Evolutionary conservation across 2,113 vertebrate genomes (phyloP), one percentile per base, ranked within the genome.

Genomic region (Passer domesticus): DNA sequence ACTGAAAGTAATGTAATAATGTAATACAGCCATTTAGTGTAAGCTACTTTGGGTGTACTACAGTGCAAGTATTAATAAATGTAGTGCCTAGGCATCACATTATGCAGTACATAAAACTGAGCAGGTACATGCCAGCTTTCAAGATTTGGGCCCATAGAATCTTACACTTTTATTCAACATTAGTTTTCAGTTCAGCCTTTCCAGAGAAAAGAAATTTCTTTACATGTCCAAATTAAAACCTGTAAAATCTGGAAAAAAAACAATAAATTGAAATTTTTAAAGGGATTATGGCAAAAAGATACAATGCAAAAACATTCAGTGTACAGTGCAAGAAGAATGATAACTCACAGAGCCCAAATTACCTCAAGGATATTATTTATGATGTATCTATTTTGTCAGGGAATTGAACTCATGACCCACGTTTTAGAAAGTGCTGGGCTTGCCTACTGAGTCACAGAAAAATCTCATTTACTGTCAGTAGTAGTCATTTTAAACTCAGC

Each of bases 341-440:
- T n/a, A 84, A 55, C 19, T 64, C 60, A 80, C 33, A 79, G 63
- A 86, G 35, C 22, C 88, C 46, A 83, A 46, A 94, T 73, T 89
- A 69, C 37, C 58, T 94, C n/a, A 83, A 69, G 82, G 50, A 70
- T 92, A 85, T 80, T 92, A 83, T 92, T 92, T 87, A 90, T 88
- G 81, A 92, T 75, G 75, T 63, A 91, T 92, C 27, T 80, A 31
- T 92, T 92, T 95, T 94, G 75, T 94, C 63, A 94, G 63, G 39
- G 55, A 95, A 83, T 89, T 95, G 76, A 95, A 94, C 87, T 95
- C 43, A 63, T 83, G 84, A 94, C 87, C 87, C n/a, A 70, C 10
- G 59, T 87, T 88, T 85, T 94, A 79, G 87, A 91, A 91, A 93
- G 68, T 70, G 72, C 56, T 90, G 68, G 87, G 16, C 8, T 88